Base-by-base conservation (phyloP, 2,113 vertebrate species). In the Brachionichthys hirsutus region DNA sequence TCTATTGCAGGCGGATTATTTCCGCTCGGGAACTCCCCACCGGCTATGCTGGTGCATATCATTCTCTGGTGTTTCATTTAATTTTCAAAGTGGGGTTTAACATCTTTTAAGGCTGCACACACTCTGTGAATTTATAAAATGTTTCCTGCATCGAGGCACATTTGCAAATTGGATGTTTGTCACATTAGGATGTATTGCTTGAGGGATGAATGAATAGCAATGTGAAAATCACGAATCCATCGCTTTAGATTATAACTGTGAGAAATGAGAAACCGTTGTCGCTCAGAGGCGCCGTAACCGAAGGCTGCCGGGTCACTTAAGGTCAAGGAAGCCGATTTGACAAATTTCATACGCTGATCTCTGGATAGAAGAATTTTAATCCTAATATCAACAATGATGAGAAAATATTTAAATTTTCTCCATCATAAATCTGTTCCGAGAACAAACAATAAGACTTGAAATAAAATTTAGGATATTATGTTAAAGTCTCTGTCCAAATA, bases 41-140 rank as follows among this genome's bases (percentile, higher is more conserved):
- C 78, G 77, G 85, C 79, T 54, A 83, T 68, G 49, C 68, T 59
- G 79, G 55, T 80, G 73, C 76, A 64, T 74, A 73, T 83, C 78
- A 77, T 89, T 89, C 85, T 78, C 68, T 43, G 75, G 55, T 52
- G 81, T 79, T 87, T 80, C 68, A 55, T 88, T 87, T 88, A 22
- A 80, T 87, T 88, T 89, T 70, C 80, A 87, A 86, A 88, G 64
- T 66, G 67, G 70, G 59, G 69, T 80, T 89, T 76, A 87, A 56
- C 73, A 75, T 82, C 78, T 70, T 73, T 82, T 73, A 81, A 74
- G 64, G 62, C 72, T 57, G 14, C 51, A 44, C 42, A 69, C 60
- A 72, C 74, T 50, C 22, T 49, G 61, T 56, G 45, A 78, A 66
- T 52, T 2, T 76, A 78, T 65, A 45, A 57, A n/a, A 82, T 73